These are phyloP conservation scores for Leistus spinibarbis DNA, from an alignment of 2,888 invertebrate species.

Conservation along the genomic window DNA sequence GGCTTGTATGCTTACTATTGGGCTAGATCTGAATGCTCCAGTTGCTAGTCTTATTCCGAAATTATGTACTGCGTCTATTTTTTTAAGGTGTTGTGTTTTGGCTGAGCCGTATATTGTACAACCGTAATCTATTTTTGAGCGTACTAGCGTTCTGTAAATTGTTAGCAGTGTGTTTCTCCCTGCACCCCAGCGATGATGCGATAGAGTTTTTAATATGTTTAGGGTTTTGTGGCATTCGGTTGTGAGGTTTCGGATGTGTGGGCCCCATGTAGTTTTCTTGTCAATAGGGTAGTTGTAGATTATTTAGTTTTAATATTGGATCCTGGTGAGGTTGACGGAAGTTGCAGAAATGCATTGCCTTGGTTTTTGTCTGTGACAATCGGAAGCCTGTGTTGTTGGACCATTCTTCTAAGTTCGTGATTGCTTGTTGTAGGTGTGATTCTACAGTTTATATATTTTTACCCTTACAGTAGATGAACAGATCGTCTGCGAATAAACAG, in stretches of 20 bases:
- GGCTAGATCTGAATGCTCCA: not conserved
- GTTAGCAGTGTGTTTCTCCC: too few relatives aligned
- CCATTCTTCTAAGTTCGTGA: constrained; percentile 14
- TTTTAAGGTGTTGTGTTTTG: not conserved
- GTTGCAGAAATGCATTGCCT: constrained; percentile 22
- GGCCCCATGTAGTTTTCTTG: constrained; percentile 38
- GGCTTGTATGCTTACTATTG: too few relatives aligned
- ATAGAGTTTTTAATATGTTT: constrained; percentile 34
- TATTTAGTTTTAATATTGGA: constrained; percentile 13
- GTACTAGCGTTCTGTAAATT: constrained; percentile 30
- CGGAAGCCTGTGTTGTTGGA: constrained; percentile 32
- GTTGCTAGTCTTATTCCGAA: not conserved
- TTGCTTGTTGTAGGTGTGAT: constrained; percentile 24
- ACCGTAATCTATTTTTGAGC: not conserved
- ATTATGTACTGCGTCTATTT: not conserved
- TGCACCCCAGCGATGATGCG: constrained; percentile 32
- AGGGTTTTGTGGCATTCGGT: constrained; percentile 24
- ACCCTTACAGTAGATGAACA: constrained; percentile 28
- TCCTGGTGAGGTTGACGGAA: not conserved
- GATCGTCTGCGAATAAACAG: constrained; percentile 39
- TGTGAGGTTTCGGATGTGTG: constrained; percentile 34
- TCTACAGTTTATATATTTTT: constrained; percentile 27
- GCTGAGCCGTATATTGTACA: not conserved
- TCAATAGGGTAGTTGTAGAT: constrained; percentile 30
- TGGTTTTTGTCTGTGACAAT: constrained; percentile 32